Percentiles rank a stretch among this genome's conserved stretches.
Conservation (phyloP, 2,888 invertebrate species). For the Andrena fulva region DNA sequence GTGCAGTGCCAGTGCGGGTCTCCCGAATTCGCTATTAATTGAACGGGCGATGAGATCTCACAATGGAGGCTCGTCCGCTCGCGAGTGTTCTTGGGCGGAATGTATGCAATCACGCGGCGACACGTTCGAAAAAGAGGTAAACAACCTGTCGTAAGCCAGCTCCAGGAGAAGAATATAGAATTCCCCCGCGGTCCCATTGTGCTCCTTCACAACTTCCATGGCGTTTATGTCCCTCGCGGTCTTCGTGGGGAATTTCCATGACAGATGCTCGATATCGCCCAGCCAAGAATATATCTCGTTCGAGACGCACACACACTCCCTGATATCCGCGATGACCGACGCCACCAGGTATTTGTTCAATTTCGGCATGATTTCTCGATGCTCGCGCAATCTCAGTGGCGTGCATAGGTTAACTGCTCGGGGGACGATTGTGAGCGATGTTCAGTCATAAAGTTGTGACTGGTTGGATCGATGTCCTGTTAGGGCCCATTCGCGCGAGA, state of each 20-base stretch:
- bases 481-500: no score
- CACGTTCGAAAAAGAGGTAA: slow-evolving; percentile 41
- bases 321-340: slow-evolving; percentile 73
- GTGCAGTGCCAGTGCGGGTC: no score
- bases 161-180: slow-evolving; percentile 77
- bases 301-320: slow-evolving; percentile 67
- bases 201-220: slow-evolving; percentile 71
- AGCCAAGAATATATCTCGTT: slow-evolving; percentile 71
- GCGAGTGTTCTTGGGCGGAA: slow-evolving; percentile 29
- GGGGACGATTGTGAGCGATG: slow-evolving; percentile 20
- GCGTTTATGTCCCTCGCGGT: slow-evolving; percentile 71
- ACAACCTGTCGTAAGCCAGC: slow-evolving; percentile 79
- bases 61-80: neutral
- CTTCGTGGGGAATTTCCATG: slow-evolving; percentile 75
- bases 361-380: slow-evolving; percentile 57
- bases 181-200: slow-evolving; percentile 73
- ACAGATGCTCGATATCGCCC: slow-evolving; percentile 69
- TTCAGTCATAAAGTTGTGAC: slow-evolving; percentile 3
- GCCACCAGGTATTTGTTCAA: slow-evolving; percentile 70
- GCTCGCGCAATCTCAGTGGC: neutral
- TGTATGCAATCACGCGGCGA: slow-evolving; percentile 53
- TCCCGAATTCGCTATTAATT: no score
- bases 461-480: slow-evolving; percentile 20
- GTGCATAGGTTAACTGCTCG: slow-evolving; percentile 33
- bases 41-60: neutral